Evolutionary conservation across 2,888 invertebrate genomes (phyloP).

Genomic region (Encarsia formosa): DNA sequence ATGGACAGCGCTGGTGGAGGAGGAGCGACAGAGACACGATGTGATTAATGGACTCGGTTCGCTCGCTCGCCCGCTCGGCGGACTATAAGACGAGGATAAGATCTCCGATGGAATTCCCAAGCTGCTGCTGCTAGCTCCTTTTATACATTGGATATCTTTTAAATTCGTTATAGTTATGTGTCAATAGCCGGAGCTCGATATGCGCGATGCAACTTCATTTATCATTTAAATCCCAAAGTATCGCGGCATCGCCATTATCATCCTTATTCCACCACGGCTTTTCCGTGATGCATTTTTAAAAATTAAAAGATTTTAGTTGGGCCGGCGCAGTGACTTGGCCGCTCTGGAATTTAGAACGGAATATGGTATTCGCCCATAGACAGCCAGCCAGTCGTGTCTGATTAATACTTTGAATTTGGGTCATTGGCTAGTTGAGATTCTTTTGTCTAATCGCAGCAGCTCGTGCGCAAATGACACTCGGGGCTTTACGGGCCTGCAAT

Average conservation of each 20-base stretch:
- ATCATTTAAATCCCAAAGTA: conserved; percentile 36
- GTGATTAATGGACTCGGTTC: conserved; percentile 26
- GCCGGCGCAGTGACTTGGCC: no score
- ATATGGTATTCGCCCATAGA: no score
- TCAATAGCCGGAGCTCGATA: conserved; percentile 43
- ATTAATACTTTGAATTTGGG: no score
- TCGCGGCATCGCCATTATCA: background rate
- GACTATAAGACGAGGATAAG: conserved; percentile 38
- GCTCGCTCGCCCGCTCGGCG: conserved; percentile 25
- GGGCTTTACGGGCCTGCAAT: no score
- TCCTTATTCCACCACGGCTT: background rate
- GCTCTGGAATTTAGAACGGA: no score
- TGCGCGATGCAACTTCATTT: conserved; percentile 49
- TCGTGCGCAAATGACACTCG: no score
- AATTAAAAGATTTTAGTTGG: no score
- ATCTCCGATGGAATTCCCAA: conserved; percentile 50
- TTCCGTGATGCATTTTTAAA: no score
- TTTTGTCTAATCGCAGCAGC: no score
- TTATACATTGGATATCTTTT: conserved; percentile 25
- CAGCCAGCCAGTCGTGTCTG: no score
- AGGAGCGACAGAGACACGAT: conserved; percentile 24
- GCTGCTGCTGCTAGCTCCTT: conserved; percentile 4
- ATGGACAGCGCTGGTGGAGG: no score
- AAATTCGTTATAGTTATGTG: conserved; percentile 23
- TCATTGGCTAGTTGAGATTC: no score